phyloP scores from a whole-genome alignment of 2,113 vertebrate genomes.

The Sturnira hondurensis region DNA sequence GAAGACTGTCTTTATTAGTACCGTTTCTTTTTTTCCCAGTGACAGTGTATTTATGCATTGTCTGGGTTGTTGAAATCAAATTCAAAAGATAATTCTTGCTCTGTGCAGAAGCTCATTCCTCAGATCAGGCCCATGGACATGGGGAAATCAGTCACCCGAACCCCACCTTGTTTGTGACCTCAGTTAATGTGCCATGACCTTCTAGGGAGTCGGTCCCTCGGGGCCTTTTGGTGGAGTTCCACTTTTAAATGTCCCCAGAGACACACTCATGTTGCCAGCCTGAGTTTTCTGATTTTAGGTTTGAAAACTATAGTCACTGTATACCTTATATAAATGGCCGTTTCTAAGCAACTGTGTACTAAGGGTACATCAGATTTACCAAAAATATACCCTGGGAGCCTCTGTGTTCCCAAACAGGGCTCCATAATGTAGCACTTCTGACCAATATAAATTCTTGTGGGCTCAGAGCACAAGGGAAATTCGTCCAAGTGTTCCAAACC shows the following conservation, averaged over 20 bases:
- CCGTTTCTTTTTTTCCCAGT: background rate
- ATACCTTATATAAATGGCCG: conserved; percentile 28
- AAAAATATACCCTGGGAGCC: conserved; percentile 33
- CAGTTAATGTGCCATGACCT: background rate
- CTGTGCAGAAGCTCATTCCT: background rate
- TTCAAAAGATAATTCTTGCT: background rate
- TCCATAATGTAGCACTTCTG: conserved; percentile 15
- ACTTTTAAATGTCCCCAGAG: conserved; percentile 13
- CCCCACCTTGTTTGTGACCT: background rate
- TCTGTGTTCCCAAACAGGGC: conserved; percentile 10
- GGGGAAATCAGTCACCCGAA: background rate
- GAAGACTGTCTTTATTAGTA: background rate
- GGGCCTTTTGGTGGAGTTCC: background rate
- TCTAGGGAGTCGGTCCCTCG: background rate
- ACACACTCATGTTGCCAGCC: background rate
- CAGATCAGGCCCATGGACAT: background rate
- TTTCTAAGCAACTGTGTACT: conserved; percentile 61
- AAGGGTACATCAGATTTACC: conserved; percentile 38
- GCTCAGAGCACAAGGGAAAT: background rate
- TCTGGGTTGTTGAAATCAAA: conserved; percentile 13
- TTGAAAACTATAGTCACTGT: conserved; percentile 43
- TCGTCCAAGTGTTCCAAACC: background rate
- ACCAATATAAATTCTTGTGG: conserved; percentile 46
- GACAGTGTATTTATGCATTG: background rate
- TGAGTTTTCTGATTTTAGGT: conserved; percentile 6